A percentile compares a stretch with the other conserved stretches of the same genome.
phyloP scores from a whole-genome alignment of 2,888 invertebrate species.

The Microctonus brassicae region DNA sequence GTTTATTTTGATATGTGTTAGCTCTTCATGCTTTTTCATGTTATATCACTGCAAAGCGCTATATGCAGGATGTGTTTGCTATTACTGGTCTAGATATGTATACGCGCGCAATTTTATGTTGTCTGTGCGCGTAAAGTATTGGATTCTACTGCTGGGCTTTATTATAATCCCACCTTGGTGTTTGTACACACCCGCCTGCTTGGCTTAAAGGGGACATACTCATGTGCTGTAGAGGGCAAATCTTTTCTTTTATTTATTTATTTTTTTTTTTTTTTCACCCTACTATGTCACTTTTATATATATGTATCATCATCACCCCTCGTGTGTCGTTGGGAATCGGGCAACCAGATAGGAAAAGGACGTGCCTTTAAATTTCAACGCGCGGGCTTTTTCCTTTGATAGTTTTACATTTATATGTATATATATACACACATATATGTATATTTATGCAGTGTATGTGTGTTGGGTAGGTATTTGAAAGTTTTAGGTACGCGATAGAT shows the following conservation, averaged over 20 bases:
- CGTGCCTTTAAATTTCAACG: constrained; percentile 8
- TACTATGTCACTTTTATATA: constrained; percentile 1
- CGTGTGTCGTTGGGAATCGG: not conserved
- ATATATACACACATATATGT: not conserved
- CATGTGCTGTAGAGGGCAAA: constrained; percentile 19
- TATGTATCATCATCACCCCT: constrained; percentile 2
- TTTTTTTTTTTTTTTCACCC: constrained; percentile 14
- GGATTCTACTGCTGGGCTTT: constrained; percentile 28
- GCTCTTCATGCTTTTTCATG: constrained; percentile 1
- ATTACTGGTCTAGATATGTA: too few species aligned
- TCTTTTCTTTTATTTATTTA: too few species aligned
- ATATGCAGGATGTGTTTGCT: not conserved
- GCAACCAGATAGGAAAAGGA: not conserved
- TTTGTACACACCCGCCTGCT: not conserved
- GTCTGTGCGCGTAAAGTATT: constrained; percentile 21
- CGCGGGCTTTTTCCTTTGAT: not conserved
- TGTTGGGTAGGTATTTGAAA: too few species aligned
- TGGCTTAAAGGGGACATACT: constrained; percentile 30
- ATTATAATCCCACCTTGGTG: constrained; percentile 29
- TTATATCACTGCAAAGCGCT: not conserved
- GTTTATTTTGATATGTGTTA: constrained; percentile 26
- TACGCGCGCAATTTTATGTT: too few species aligned
- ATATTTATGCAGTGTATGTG: not conserved
- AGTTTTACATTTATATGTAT: not conserved
- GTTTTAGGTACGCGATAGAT: not conserved